Conservation (phyloP, 1,140 invertebrate species). For the Choristoneura fumiferana region DNA sequence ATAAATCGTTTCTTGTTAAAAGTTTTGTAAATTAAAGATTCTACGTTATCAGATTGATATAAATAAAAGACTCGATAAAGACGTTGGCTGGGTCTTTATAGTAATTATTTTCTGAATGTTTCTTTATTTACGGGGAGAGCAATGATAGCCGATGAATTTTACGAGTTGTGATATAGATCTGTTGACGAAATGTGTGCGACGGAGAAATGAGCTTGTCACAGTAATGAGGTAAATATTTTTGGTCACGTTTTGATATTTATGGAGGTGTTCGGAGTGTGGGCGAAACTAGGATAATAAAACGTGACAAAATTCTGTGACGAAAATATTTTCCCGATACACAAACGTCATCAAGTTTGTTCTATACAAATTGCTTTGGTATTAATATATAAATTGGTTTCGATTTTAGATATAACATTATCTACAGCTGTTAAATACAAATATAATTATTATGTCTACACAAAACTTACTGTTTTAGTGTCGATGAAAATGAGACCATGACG, state of each 20-base stretch:
- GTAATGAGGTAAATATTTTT: slow-evolving; percentile 18
- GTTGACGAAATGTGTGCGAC: slow-evolving; percentile 12
- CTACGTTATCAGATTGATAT: slow-evolving; percentile 9
- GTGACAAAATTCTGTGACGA: no score
- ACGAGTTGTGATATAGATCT: slow-evolving; percentile 28
- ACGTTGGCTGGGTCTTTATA: neutral
- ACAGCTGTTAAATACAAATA: no score
- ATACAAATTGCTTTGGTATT: no score
- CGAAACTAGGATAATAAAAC: no score
- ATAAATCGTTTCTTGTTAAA: slow-evolving; percentile 10
- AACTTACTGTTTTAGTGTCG: no score
- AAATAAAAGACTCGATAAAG: slow-evolving; percentile 8
- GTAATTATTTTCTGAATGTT: slow-evolving; percentile 12
- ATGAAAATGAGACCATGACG: no score
- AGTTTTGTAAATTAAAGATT: slow-evolving; percentile 6
- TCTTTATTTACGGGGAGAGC: neutral
- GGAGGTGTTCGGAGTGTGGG: neutral
- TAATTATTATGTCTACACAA: no score
- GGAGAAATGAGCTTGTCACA: slow-evolving; percentile 12
- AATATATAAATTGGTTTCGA: no score
- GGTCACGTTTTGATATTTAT: neutral
- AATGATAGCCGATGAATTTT: slow-evolving; percentile 22
- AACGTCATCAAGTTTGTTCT: no score
- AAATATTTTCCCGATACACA: no score
- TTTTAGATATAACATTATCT: no score